Evolutionary conservation across 2,888 invertebrate species (phyloP), one percentile per base, ranked within the genome.

Genomic region (Lagria hirta): DNA sequence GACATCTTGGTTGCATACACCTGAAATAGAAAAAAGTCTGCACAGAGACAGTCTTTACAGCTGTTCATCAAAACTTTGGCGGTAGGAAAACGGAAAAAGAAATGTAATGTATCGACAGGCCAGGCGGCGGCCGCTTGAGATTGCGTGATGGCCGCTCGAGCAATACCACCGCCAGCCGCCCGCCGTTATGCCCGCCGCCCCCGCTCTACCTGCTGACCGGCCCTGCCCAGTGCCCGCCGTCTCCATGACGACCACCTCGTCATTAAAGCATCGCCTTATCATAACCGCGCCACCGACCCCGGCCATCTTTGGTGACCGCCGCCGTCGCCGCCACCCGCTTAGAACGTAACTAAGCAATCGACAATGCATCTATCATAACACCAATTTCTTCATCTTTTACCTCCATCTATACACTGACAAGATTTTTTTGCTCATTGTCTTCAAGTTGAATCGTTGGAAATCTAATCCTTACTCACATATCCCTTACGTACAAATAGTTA

Each of bases 231-330:
- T 70, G 72, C 70, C 72, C 70, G 68, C 69, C 72, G 73, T 74
- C 66, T 62, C 68, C 71, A 73, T 73, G 69, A 70, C 69, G 69
- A 74, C 74, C 71, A 71, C 72, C 71, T 72, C 72, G 73, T 74
- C 74, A 74, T 75, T 74, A 75, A 73, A 73, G 73, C 72, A 73
- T 74, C 74, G 73, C 73, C 74, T 75, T 74, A 75, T 75, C 75
- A 75, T 75, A 75, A 75, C 74, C 74, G 71, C 71, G 72, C 65
- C 56, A 59, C 62, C 70, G 69, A 63, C 61, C 62, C 62, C 71
- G 68, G 70, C 70, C 70, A 70, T 70, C 69, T 70, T 70, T 69
- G 69, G 70, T 65, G 66, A 69, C 69, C 68, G 60, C 64, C 60
- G 64, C 62, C 60, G 70, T 65, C 66, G 69, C 69, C 68, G 60